phyloP scores from a whole-genome alignment of 2,888 invertebrate genomes.

The Lingula anatina region DNA sequence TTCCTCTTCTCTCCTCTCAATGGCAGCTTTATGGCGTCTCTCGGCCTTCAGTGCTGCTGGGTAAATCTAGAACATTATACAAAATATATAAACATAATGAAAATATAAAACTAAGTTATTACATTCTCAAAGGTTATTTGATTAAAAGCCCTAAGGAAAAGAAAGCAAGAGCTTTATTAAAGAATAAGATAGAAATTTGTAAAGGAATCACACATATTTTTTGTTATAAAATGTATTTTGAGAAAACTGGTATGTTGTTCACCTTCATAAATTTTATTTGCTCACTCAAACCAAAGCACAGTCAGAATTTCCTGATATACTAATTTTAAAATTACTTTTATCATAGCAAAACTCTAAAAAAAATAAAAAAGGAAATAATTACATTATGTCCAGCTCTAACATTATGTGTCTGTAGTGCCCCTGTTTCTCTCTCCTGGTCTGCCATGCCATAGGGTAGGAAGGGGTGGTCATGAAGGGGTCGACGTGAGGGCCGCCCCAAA shows the following conservation, averaged over 20 bases:
- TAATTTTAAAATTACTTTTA: too few species aligned
- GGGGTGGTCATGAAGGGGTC: background rate
- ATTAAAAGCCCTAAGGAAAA: too few species aligned
- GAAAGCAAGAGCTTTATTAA: too few species aligned
- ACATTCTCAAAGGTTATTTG: too few species aligned
- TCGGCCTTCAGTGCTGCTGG: constrained; percentile 24
- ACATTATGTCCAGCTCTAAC: background rate
- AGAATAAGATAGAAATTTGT: background rate
- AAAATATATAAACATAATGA: background rate
- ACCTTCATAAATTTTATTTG: too few species aligned
- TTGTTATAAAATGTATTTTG: too few species aligned
- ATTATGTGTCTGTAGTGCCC: background rate
- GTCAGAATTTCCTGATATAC: too few species aligned
- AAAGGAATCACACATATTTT: too few species aligned
- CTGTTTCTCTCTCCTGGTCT: background rate
- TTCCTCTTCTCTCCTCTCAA: constrained; percentile 15
- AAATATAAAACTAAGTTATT: background rate
- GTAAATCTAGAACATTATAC: constrained; percentile 15
- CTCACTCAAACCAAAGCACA: too few species aligned
- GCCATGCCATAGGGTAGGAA: background rate
- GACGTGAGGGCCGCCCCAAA: background rate
- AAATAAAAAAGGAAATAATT: background rate
- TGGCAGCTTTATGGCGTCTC: constrained; percentile 14
- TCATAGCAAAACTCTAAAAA: too few species aligned
- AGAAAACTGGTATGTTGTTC: background rate